Percentiles rank a stretch among this genome's conserved stretches.
These are phyloP conservation scores for Metopolophium dirhodum DNA, from an alignment of 1,140 invertebrate genomes.

Conservation along the genomic window DNA sequence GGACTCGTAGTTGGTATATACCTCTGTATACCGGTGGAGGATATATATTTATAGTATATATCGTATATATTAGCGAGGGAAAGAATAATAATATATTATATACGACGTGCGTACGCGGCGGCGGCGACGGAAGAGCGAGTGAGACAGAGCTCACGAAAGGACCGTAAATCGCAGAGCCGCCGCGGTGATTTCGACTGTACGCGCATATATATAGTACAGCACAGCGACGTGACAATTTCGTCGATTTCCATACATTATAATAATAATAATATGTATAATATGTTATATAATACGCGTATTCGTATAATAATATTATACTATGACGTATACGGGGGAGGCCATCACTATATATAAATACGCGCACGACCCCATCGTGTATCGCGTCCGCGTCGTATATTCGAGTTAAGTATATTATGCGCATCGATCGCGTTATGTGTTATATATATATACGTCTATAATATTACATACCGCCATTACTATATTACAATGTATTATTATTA, in stretches of 20 bases:
- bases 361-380: neutral
- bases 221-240: constrained; percentile 17
- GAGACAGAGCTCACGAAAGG: neutral
- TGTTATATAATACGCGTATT: neutral
- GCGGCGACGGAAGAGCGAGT: neutral
- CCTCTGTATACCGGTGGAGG: neutral
- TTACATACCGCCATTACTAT: no score
- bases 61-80: neutral
- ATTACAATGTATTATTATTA: neutral
- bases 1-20: neutral
- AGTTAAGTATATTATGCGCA: neutral
- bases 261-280: neutral
- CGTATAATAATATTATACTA: neutral
- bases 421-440: neutral
- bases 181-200: neutral
- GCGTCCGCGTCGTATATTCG: neutral
- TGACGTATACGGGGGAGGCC: neutral
- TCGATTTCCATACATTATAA: neutral
- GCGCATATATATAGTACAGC: neutral
- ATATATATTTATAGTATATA: constrained; percentile 4
- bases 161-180: neutral
- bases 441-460: neutral
- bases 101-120: neutral
- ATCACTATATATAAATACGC: neutral
- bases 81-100: neutral